phyloP scores from a whole-genome alignment of 2,113 vertebrate species.

The Psettodes erumei region DNA sequence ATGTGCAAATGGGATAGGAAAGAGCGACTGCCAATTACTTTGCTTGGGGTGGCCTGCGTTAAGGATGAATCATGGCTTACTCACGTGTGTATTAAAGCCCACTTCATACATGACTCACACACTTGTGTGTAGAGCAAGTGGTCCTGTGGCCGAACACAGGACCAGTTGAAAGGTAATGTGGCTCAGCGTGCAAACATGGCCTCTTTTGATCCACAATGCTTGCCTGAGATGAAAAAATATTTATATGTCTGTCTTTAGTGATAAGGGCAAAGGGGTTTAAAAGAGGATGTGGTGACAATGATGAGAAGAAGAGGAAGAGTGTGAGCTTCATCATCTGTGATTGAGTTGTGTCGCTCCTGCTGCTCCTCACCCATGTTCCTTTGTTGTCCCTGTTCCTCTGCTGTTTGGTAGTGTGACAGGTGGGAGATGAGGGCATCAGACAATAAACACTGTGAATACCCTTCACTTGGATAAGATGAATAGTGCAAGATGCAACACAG shows the following conservation, averaged over 20 bases:
- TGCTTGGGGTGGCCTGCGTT: constrained; percentile 54
- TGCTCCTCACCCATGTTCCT: constrained; percentile 35
- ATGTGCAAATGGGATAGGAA: constrained; percentile 52
- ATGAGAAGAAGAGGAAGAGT: neutral
- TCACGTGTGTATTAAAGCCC: constrained; percentile 56
- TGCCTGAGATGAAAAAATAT: neutral
- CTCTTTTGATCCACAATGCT: constrained; percentile 2
- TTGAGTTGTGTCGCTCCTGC: constrained; percentile 7
- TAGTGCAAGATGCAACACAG: neutral
- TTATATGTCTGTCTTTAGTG: neutral
- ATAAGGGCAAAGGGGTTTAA: neutral
- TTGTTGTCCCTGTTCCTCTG: constrained; percentile 34
- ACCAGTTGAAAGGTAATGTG: constrained; percentile 24
- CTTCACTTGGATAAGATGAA: neutral
- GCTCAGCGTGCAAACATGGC: constrained; percentile 4
- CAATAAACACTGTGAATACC: constrained; percentile 2
- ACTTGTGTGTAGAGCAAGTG: constrained; percentile 54
- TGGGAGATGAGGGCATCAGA: constrained; percentile 20
- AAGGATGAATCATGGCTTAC: constrained; percentile 66
- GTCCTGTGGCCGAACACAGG: constrained; percentile 48
- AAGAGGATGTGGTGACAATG: neutral
- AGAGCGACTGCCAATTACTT: constrained; percentile 50
- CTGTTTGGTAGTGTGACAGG: constrained; percentile 29
- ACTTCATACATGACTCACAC: constrained; percentile 63
- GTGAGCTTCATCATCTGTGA: constrained; percentile 29